Base-by-base conservation (phyloP, 2,888 invertebrate genomes). In the Phalera bucephala region DNA sequence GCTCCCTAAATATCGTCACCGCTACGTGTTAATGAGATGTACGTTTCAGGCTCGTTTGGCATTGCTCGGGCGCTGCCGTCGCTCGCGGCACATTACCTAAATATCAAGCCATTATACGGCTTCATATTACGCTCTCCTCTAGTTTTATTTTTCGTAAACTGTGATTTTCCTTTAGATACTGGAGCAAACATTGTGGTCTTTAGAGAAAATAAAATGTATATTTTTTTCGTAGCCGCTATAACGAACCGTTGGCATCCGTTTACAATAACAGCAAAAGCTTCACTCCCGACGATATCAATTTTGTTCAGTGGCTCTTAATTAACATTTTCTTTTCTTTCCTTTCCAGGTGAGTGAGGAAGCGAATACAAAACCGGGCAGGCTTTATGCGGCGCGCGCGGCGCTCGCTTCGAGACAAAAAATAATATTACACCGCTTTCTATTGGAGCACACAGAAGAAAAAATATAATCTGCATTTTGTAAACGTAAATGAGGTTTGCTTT, bases 261-360 rank as follows among this genome's bases (percentile, higher is more conserved):
- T 76, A 82, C 74, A 87, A 85, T 80, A 79, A 77, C 68, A 64
- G 64, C 70, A 59, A 72, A 64, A 75, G 70, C 73, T 73, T 71
- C 72, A 76, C 80, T 80, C 75, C 65, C 74, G 65, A 74, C 76
- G 77, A 81, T 84, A 88, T 88, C 84, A 82, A 80, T 86, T 83
- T 84, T 80, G 74, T 74, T 82, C 87, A 84, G 80, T 82, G 79
- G 73, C 78, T 87, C 78, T 88, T 89, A 88, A 89, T 89, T 89
- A 89, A 89, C 84, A 81, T 85, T 85, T 84, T 81, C 83, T 84
- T 87, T 88, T 88, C 86, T 87, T 86, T 86, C 74, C 73, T 84
- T 88, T 86, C 78, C 87, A 88, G 85, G 86, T 88, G 87, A 89
- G 88, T 88, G 83, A 81, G 72, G 74, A 72, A 73, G 65, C 68